phyloP scores from a whole-genome alignment of 2,113 vertebrate species.

The Cyprinodon brontotheroides region DNA sequence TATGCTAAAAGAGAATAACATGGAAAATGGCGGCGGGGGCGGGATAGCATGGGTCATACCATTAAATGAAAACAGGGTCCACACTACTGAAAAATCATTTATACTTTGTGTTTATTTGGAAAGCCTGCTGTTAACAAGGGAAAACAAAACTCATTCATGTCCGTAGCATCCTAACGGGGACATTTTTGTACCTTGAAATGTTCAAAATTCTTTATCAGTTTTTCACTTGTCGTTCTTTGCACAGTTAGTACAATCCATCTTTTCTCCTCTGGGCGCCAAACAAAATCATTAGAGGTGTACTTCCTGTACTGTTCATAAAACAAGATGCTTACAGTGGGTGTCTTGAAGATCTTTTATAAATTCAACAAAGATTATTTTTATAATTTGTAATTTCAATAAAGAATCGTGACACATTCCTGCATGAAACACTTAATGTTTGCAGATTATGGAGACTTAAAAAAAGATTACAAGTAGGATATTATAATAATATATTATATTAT shows the following conservation, averaged over 20 bases:
- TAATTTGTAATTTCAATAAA: no score
- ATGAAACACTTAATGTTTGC: background rate
- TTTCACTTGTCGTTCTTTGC: constrained; percentile 5
- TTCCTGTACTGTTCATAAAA: background rate
- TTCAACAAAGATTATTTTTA: no score
- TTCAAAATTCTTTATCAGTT: background rate
- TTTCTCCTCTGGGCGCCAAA: constrained; percentile 73
- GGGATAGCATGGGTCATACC: constrained; percentile 61
- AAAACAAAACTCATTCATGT: no score
- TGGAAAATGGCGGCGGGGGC: constrained; percentile 84
- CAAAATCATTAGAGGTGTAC: background rate
- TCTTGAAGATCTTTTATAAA: no score
- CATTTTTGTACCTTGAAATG: background rate
- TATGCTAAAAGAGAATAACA: constrained; percentile 72
- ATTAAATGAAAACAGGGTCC: constrained; percentile 42
- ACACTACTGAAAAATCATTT: background rate
- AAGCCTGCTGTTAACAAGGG: no score
- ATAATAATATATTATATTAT: no score
- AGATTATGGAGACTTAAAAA: background rate
- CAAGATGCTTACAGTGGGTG: background rate
- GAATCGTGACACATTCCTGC: no score
- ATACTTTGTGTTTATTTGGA: background rate
- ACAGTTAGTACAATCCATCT: constrained; percentile 55
- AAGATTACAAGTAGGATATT: background rate
- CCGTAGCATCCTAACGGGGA: background rate